Evolutionary conservation across 2,797 vertebrate genomes (phyloP).

Genomic region (Sebastes baramenuke): DNA sequence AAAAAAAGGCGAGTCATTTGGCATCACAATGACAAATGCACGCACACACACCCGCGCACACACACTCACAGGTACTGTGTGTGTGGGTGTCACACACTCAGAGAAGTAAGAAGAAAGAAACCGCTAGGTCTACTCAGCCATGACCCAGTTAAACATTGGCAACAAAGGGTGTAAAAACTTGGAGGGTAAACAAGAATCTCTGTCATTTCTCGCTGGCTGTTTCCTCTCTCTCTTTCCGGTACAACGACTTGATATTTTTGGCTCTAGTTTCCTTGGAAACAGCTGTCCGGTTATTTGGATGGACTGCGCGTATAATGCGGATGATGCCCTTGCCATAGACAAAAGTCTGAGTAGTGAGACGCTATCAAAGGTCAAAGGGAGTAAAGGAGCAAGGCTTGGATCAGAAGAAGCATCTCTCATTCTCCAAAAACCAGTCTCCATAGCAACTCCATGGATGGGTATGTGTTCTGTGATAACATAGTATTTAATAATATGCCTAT

Average conservation of each 20-base stretch:
- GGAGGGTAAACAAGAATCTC: conserved; percentile 79
- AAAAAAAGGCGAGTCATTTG: conserved; percentile 33
- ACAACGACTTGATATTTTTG: conserved; percentile 81
- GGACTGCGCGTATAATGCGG: conserved; percentile 89
- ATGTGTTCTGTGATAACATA: conserved; percentile 68
- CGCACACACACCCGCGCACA: background rate
- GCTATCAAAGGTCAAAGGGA: conserved; percentile 56
- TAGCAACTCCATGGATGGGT: conserved; percentile 56
- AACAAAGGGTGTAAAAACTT: conserved; percentile 71
- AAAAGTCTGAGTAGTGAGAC: conserved; percentile 65
- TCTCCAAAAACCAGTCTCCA: conserved; percentile 59
- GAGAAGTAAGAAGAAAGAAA: conserved; percentile 47
- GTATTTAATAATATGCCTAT: conserved; percentile 82
- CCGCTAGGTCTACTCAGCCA: conserved; percentile 63
- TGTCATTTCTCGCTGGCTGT: conserved; percentile 71
- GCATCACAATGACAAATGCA: conserved; percentile 48
- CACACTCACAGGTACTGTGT: background rate
- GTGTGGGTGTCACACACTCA: conserved; percentile 5
- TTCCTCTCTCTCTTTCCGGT: conserved; percentile 82
- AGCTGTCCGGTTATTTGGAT: conserved; percentile 71
- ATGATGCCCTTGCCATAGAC: conserved; percentile 86
- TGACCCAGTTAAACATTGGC: conserved; percentile 75
- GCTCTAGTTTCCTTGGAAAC: conserved; percentile 94
- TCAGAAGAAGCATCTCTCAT: conserved; percentile 32
- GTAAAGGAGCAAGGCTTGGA: conserved; percentile 34